Percentiles rank a stretch among this genome's conserved stretches.
These are phyloP conservation scores for Cephus rjabovi DNA, from an alignment of 2,888 invertebrate genomes.

Conservation along the genomic window DNA sequence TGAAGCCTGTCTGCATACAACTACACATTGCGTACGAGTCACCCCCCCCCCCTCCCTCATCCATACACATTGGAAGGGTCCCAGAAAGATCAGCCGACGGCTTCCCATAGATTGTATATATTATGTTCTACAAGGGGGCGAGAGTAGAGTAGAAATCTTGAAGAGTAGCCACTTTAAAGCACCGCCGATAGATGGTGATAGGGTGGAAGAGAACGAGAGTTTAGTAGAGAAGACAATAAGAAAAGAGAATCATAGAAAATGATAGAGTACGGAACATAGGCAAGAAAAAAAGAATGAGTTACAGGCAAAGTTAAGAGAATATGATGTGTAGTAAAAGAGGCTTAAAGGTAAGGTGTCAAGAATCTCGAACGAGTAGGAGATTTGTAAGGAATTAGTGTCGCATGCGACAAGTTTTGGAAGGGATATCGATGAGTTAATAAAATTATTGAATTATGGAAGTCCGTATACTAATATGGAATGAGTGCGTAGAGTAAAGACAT, in stretches of 20 bases:
- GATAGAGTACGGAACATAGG: not conserved
- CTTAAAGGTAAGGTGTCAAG: too few relatives aligned
- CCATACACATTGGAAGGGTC: not conserved
- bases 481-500: conserved; percentile 6
- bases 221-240: not conserved
- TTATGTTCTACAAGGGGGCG: too few relatives aligned
- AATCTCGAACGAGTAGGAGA: not conserved
- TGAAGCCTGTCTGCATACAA: not conserved
- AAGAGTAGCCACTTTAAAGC: not conserved
- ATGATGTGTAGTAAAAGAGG: not conserved
- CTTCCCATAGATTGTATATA: not conserved
- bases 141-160: not conserved
- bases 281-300: not conserved
- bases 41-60: not conserved
- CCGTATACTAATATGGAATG: not conserved
- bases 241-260: not conserved
- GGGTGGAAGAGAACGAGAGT: not conserved
- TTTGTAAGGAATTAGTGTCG: not conserved
- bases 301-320: not conserved
- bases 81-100: not conserved
- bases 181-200: not conserved
- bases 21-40: not conserved
- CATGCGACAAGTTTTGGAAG: conserved; percentile 6
- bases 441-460: conserved; percentile 27
- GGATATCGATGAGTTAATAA: conserved; percentile 21